phyloP scores from a whole-genome alignment of 2,888 invertebrate genomes.

The Acholoe squamosa region DNA sequence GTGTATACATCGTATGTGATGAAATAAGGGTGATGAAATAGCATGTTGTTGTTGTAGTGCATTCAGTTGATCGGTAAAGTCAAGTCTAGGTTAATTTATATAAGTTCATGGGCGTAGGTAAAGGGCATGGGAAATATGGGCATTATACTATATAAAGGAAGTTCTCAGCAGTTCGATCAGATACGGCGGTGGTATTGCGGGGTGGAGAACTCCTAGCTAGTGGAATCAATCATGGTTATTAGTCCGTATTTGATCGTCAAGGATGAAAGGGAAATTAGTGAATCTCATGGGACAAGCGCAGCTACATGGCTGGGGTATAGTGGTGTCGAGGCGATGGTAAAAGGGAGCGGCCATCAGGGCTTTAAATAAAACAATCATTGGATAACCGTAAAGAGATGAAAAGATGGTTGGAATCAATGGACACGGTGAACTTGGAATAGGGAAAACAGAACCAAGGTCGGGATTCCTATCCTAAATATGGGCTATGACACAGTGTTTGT shows the following conservation, averaged over 20 bases:
- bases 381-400: not conserved
- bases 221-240: not conserved
- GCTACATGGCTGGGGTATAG: not conserved
- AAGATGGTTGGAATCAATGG: not conserved
- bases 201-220: not conserved
- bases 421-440: not conserved
- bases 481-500: too few relatives aligned
- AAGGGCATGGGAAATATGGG: too few relatives aligned
- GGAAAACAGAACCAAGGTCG: not conserved
- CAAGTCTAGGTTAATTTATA: too few relatives aligned
- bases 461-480: not conserved
- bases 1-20: too few relatives aligned
- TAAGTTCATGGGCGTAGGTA: too few relatives aligned
- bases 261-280: slow-evolving; percentile 34
- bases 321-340: not conserved
- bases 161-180: not conserved
- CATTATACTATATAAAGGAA: too few relatives aligned
- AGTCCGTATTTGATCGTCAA: not conserved
- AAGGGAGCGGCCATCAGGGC: not conserved
- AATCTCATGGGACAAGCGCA: not conserved
- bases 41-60: too few relatives aligned
- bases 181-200: not conserved
- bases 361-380: slow-evolving; percentile 20
- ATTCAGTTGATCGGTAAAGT: too few relatives aligned
- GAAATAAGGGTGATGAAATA: too few relatives aligned